Evolutionary conservation across 2,113 vertebrate species (phyloP).

Genomic region (Suricata suricatta): DNA sequence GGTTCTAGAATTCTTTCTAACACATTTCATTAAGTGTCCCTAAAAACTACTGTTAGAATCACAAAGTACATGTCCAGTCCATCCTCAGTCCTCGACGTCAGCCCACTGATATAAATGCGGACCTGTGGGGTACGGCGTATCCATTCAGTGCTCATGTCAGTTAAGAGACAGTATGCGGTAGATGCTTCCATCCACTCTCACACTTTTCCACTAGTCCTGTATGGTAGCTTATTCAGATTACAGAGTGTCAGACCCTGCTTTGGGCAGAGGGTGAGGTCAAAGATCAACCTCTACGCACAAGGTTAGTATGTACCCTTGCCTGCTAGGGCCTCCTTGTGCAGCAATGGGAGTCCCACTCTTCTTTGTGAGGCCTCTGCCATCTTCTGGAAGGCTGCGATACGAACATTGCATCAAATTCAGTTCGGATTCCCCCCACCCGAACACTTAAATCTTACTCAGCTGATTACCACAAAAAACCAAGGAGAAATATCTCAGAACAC

Average conservation of each 20-base stretch:
- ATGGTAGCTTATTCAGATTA: neutral
- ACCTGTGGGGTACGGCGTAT: neutral
- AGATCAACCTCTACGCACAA: neutral
- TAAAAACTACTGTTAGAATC: neutral
- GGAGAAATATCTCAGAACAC: neutral
- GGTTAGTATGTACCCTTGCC: neutral
- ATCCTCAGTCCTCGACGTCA: neutral
- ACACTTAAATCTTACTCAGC: neutral
- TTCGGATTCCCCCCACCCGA: neutral
- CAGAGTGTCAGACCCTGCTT: neutral
- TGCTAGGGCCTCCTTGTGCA: neutral
- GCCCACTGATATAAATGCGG: neutral
- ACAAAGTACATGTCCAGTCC: neutral
- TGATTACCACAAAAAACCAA: neutral
- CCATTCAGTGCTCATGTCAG: neutral
- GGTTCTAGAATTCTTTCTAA: slow-evolving; percentile 11
- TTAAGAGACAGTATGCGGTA: neutral
- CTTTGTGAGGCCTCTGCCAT: neutral
- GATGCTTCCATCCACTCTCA: neutral
- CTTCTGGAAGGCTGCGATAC: neutral
- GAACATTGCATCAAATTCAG: neutral
- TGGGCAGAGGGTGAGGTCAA: neutral
- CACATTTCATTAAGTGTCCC: neutral
- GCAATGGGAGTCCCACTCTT: neutral
- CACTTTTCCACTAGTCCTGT: neutral